Percentiles rank a stretch among this genome's conserved stretches.
phyloP scores from a whole-genome alignment of 1,140 invertebrate genomes.

The Meloidogyne exigua region DNA sequence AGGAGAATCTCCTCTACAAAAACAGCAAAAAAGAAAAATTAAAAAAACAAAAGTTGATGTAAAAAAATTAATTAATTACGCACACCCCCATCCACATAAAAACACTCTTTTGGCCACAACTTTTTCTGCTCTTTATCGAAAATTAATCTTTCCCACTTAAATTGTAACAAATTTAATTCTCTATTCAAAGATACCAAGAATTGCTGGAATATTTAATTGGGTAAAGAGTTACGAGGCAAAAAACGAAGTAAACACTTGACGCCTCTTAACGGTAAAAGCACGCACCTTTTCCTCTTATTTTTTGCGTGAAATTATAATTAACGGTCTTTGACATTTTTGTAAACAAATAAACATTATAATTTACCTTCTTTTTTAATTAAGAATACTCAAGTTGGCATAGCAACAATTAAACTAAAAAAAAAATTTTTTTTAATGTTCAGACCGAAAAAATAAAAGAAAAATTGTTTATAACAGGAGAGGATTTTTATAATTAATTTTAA shows the following conservation, averaged over 20 bases:
- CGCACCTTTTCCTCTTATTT: neutral
- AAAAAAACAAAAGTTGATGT: no score
- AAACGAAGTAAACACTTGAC: neutral
- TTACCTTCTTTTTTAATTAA: neutral
- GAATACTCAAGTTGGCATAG: neutral
- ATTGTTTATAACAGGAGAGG: neutral
- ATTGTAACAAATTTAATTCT: no score
- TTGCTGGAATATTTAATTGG: neutral
- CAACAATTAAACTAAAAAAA: neutral
- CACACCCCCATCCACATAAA: no score
- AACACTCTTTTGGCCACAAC: no score
- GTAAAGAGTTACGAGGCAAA: neutral
- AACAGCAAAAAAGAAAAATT: no score
- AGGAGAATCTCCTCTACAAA: no score
- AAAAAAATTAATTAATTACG: no score
- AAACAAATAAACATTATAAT: neutral
- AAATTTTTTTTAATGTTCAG: neutral
- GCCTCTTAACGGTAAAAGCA: neutral
- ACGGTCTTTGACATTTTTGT: neutral
- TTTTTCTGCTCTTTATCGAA: no score
- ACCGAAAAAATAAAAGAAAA: neutral
- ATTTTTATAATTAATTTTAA: neutral
- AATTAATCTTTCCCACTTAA: no score
- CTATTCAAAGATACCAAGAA: no score
- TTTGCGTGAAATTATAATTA: conserved; percentile 1